Conservation (phyloP, 1,140 invertebrate species). For the Thaumatotibia leucotreta region DNA sequence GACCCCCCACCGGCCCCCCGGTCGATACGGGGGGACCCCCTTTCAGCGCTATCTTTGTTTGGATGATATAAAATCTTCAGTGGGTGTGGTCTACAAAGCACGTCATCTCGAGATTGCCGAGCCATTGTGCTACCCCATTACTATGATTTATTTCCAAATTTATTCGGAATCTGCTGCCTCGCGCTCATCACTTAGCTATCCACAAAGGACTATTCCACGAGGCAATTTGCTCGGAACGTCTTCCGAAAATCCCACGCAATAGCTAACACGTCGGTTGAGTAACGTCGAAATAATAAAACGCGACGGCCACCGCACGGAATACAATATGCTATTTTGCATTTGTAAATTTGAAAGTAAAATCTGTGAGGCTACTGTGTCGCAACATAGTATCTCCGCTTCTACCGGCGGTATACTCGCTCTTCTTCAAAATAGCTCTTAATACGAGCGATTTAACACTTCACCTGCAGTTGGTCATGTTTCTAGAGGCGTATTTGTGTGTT, state of each 20-base stretch:
- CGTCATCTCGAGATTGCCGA: conserved; percentile 24
- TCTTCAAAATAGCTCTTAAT: neutral
- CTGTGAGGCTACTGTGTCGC: conserved; percentile 36
- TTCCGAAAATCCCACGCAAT: conserved; percentile 15
- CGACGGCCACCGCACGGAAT: conserved; percentile 32
- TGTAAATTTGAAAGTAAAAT: conserved; percentile 53
- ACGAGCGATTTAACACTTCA: neutral
- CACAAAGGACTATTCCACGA: conserved; percentile 25
- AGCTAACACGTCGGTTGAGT: conserved; percentile 24
- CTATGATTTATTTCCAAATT: conserved; percentile 27
- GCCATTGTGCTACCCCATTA: conserved; percentile 22
- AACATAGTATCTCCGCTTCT: conserved; percentile 41
- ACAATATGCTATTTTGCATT: conserved; percentile 56
- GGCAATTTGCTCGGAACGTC: conserved; percentile 1
- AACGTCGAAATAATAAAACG: conserved; percentile 43
- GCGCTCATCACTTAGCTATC: neutral
- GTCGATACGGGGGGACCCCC: conserved; percentile 5
- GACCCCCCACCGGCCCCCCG: neutral
- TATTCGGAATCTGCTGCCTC: no score
- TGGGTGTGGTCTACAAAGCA: conserved; percentile 16
- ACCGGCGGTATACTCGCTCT: neutral
- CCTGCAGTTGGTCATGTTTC: neutral
- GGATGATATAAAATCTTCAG: conserved; percentile 34
- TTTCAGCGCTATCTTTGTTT: conserved; percentile 26
- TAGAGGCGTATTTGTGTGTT: no score